These are phyloP conservation scores for Eupeodes latifasciatus DNA, from an alignment of 2,888 invertebrate species.

Conservation along the genomic window DNA sequence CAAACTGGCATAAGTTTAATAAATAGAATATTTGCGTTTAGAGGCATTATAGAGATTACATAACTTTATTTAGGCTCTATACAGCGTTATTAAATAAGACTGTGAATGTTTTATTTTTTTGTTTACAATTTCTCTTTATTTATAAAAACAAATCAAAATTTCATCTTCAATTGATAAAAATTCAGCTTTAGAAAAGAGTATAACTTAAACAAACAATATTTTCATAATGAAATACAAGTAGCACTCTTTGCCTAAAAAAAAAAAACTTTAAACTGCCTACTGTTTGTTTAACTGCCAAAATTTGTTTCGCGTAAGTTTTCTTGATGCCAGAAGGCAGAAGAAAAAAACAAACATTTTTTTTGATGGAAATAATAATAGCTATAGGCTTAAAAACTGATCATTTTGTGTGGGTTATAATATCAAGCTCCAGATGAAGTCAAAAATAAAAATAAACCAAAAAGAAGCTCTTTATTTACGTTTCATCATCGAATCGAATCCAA, in stretches of 20 bases:
- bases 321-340: not conserved
- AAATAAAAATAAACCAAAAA: not conserved
- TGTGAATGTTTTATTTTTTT: too few relatives aligned
- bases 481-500: not conserved
- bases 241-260: not conserved
- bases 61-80: too few relatives aligned
- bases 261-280: conserved; percentile 32
- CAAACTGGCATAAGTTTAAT: too few relatives aligned
- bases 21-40: too few relatives aligned
- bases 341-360: too few relatives aligned
- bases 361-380: not conserved
- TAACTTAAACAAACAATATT: too few relatives aligned
- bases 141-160: too few relatives aligned
- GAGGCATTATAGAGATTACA: too few relatives aligned
- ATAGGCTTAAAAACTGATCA: not conserved
- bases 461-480: conserved; percentile 52
- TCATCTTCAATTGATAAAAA: too few relatives aligned
- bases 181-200: too few relatives aligned
- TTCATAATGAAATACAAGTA: not conserved
- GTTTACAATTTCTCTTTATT: too few relatives aligned
- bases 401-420: not conserved
- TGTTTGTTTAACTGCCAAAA: conserved; percentile 63
- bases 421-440: not conserved
- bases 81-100: too few relatives aligned
- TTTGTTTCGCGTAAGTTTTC: conserved; percentile 44